phyloP scores from a whole-genome alignment of 2,113 vertebrate species.

The Phyllopteryx taeniolatus region DNA sequence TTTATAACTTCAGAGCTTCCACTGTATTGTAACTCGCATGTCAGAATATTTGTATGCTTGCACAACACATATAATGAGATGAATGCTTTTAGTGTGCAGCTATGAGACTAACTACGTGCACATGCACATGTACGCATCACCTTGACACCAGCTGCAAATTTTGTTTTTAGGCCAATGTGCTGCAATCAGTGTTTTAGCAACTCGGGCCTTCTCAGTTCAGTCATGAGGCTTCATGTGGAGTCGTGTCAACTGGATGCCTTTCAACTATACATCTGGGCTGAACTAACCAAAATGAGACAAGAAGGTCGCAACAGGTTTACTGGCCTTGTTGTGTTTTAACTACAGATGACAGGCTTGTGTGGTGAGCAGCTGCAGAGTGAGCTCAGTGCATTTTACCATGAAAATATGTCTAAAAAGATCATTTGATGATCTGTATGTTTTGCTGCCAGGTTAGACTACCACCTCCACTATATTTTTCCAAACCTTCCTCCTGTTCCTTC shows the following conservation, averaged over 20 bases:
- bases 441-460: conserved; percentile 74
- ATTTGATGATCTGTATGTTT: conserved; percentile 76
- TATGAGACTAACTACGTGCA: background rate
- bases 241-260: background rate
- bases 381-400: conserved; percentile 43
- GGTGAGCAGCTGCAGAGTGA: conserved; percentile 35
- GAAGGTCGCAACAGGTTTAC: conserved; percentile 9
- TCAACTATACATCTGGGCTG: conserved; percentile 8
- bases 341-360: conserved; percentile 4
- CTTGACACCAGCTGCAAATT: background rate
- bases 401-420: conserved; percentile 65
- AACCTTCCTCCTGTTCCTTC: conserved; percentile 38
- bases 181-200: background rate
- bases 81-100: background rate
- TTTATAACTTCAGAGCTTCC: background rate
- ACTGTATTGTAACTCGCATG: background rate
- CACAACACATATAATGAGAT: background rate
- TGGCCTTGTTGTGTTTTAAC: background rate
- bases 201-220: background rate
- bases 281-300: background rate
- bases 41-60: background rate
- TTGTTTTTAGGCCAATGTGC: background rate
- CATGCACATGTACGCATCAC: no score
- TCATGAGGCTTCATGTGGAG: background rate
- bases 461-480: conserved; percentile 43